These are phyloP conservation scores for Empidonax alnorum DNA, from an alignment of 2,113 vertebrate genomes.

Conservation along the genomic window DNA sequence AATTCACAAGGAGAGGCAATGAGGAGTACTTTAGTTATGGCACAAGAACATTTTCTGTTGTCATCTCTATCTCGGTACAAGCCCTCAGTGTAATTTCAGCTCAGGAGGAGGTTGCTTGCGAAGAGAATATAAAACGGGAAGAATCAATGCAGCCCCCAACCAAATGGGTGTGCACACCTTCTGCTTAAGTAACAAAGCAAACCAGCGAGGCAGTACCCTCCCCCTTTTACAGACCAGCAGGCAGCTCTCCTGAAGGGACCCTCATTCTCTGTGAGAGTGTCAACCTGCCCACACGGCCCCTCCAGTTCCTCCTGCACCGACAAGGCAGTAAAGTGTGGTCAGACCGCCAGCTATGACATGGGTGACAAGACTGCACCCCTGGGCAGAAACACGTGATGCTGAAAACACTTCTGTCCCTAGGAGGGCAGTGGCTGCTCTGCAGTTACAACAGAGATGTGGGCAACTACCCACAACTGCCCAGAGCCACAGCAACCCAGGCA, in stretches of 20 bases:
- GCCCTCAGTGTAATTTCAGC: neutral
- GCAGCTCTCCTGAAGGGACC: neutral
- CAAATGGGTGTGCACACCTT: neutral
- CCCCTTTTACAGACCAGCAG: neutral
- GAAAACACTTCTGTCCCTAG: neutral
- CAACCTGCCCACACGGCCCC: neutral
- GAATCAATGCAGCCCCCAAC: neutral
- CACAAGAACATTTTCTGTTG: neutral
- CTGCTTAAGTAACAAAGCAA: neutral
- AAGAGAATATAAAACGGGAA: neutral
- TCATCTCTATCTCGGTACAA: neutral
- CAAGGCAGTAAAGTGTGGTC: neutral
- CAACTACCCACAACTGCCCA: neutral
- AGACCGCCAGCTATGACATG: neutral
- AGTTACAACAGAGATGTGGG: neutral
- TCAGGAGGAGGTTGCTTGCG: neutral
- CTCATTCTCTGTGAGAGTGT: too few species aligned
- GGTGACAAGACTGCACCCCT: neutral
- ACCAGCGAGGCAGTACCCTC: fast-evolving
- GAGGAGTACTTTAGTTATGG: neutral
- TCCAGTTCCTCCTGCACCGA: neutral
- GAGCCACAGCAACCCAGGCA: neutral
- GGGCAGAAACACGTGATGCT: fast-evolving
- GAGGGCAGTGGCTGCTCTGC: neutral
- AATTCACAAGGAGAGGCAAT: neutral